Conservation (phyloP, 1,140 invertebrate species). For the Psilanteris sp. region DNA sequence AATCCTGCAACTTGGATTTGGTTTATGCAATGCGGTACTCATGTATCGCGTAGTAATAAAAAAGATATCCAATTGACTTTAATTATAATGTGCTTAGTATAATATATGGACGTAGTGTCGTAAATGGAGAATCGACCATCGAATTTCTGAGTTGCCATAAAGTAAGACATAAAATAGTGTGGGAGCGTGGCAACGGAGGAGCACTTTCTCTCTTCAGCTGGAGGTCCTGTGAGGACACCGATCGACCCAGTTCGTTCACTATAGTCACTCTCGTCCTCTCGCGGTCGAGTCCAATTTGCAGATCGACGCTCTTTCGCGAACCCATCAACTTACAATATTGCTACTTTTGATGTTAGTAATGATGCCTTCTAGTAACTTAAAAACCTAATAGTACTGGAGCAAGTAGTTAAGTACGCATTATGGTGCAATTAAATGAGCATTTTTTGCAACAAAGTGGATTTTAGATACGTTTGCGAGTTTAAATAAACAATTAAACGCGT, state of each 20-base stretch:
- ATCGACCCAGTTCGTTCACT: constrained; percentile 68
- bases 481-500: constrained; percentile 20
- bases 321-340: constrained; percentile 6
- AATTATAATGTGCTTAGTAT: constrained; percentile 55
- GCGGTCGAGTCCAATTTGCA: constrained; percentile 25
- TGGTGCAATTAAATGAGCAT: constrained; percentile 25
- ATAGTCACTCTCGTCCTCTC: constrained; percentile 42
- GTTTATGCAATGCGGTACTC: constrained; percentile 22
- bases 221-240: constrained; percentile 69
- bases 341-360: constrained; percentile 52
- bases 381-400: constrained; percentile 33
- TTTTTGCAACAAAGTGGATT: constrained; percentile 21
- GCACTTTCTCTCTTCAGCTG: constrained; percentile 72
- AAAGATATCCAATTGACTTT: constrained; percentile 62
- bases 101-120: constrained; percentile 51
- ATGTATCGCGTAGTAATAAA: constrained; percentile 1
- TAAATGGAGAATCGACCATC: constrained; percentile 59
- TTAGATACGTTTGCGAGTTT: constrained; percentile 27
- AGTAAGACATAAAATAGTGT: constrained; percentile 70
- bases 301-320: constrained; percentile 30
- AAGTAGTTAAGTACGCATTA: constrained; percentile 45
- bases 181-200: constrained; percentile 68
- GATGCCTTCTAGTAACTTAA: constrained; percentile 56
- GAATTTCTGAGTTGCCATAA: constrained; percentile 57
- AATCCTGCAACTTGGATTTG: constrained; percentile 7